Base-by-base conservation (phyloP, 2,113 vertebrate species). In the Epinephelus fuscoguttatus region DNA sequence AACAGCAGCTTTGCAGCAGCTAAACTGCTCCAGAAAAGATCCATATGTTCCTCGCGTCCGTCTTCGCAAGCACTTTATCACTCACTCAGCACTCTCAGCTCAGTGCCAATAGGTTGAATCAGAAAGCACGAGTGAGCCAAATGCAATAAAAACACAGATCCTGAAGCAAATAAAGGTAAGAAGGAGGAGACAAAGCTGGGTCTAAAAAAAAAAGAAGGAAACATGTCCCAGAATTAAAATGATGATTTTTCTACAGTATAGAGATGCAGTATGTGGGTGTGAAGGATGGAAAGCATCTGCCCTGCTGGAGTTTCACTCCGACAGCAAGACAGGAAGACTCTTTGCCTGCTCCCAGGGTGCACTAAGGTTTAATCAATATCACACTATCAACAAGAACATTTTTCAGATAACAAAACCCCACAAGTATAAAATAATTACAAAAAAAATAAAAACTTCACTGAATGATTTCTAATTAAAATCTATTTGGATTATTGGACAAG, bases 21-120 rank as follows among this genome's bases (percentile, higher is more conserved):
- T 72, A 8, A 75, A 37, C 23, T 70, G n/a, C 55, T 59, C 50
- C 50, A 45, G 78, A 57, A 67, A 66, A 77, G 42, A 82, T 74
- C 64, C 79, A 78, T 80, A 64, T 64, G 78, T 84, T 82, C 52
- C 37, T 67, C 50, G 55, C 15, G 49, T 47, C 63, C 49, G 42
- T 74, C 56, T 69, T 80, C 61, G 68, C 13, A 4, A 66, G 50
- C 64, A 56, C 78, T 89, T 84, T 75, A 82, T 84, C 71, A 80
- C 78, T 80, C 63, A 60, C 63, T 74, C 69, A 81, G 70, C 68
- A 61, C 82, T 70, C 73, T 68, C 61, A 62, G 71, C 75, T 60
- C 57, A 74, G 63, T 71, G 75, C 75, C 82, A 79, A 23, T 30
- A 79, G 66, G 57, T 81, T 27, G 33, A 68, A 79, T 30, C 53